Evolutionary conservation across 2,888 invertebrate species (phyloP).

Genomic region (Athripsodes cinereus): DNA sequence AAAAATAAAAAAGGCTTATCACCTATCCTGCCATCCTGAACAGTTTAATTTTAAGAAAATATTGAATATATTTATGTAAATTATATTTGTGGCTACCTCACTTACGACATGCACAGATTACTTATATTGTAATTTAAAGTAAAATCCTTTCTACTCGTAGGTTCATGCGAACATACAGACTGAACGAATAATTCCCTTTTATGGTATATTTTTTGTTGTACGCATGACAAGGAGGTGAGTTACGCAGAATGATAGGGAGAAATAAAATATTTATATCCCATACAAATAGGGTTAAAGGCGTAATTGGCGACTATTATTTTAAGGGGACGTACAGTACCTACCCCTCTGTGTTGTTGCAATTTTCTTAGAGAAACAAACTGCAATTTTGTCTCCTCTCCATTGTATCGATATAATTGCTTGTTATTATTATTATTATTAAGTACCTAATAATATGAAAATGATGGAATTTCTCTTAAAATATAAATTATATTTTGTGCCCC

Average conservation of each 20-base stretch:
- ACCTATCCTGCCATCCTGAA: too few species aligned
- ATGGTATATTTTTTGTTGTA: not conserved
- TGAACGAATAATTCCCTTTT: not conserved
- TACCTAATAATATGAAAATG: too few species aligned
- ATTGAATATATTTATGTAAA: too few species aligned
- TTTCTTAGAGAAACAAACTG: slow-evolving; percentile 1
- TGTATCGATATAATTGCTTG: not conserved
- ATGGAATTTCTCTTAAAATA: too few species aligned
- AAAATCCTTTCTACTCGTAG: too few species aligned
- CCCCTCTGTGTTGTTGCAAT: slow-evolving; percentile 4
- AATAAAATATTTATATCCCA: slow-evolving; percentile 16
- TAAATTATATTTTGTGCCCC: too few species aligned
- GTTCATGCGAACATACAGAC: not conserved
- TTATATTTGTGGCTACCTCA: too few species aligned
- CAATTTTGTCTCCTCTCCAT: not conserved
- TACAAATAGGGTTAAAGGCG: slow-evolving; percentile 14
- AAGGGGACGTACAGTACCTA: slow-evolving; percentile 1
- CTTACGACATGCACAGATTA: too few species aligned
- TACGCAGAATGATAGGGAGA: not conserved
- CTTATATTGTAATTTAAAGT: too few species aligned
- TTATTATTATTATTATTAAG: not conserved
- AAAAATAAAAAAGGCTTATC: too few species aligned
- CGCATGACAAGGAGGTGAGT: not conserved
- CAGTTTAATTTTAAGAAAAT: too few species aligned
- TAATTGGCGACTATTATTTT: slow-evolving; percentile 9